Base-by-base conservation (phyloP, 1,140 invertebrate genomes). In the Nasonia longicornis region DNA sequence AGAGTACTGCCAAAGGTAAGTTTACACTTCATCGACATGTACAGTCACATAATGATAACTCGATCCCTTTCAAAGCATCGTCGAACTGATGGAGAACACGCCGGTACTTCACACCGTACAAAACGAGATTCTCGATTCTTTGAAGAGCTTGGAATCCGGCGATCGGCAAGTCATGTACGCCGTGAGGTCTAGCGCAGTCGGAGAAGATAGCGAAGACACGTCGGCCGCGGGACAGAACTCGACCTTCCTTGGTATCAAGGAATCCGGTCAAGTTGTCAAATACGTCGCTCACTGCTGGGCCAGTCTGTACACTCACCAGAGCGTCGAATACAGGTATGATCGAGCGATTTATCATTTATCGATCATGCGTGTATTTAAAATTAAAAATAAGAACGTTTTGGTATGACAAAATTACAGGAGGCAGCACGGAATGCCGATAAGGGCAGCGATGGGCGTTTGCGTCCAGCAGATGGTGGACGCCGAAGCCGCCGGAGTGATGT, bases 221-320 rank as follows among this genome's bases (percentile, higher is more conserved):
- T 97, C 96, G 0, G 94, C 95, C 6, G 96, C 96, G n/a, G 96
- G 96, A 29, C 96, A 97, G 91, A 95, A 97, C 89, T 93, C 94
- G 66, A 96, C 95, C 0, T 93, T 94, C 82, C 89, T 97, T 1
- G 95, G 95, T 6, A 92, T 95, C 48, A 87, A 88, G 35, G 89
- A 86, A 11, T 86, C 90, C 45, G 88, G 90, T 7, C 89, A 94
- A 85, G 88, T 96, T 2, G 67, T 93, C 1, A 83, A 89, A 42
- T 93, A 92, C 1, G 89, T 97, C 4, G 89, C 92, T 42, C 91
- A 92, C 66, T 97, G 96, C 86, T 97, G 96, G 96, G 94, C 93
- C 0, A 97, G 96, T 1, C 92, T 96, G 52, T 97, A 94, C 86
- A 92, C 94, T 0, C 94, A 92, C 83, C 94, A 94, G 83, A 95